These are phyloP conservation scores for Chloropsis hardwickii DNA, from an alignment of 2,113 vertebrate species.

Conservation along the genomic window DNA sequence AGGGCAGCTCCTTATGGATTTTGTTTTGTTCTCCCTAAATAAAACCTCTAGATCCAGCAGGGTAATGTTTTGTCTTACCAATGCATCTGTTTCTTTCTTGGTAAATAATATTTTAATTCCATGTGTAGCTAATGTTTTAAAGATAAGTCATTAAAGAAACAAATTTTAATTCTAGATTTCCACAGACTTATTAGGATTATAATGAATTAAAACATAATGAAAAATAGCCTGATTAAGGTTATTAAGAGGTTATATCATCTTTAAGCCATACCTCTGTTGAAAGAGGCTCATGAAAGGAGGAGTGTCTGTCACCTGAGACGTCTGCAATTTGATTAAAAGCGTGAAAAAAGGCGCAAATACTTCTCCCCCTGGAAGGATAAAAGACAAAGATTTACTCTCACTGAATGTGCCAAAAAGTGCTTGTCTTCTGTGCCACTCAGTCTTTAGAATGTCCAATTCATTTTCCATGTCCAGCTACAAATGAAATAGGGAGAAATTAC, in stretches of 20 bases:
- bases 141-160: slow-evolving; percentile 30
- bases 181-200: slow-evolving; percentile 29
- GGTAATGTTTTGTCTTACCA: neutral
- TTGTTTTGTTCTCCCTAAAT: neutral
- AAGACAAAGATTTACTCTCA: slow-evolving; percentile 1
- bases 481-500: neutral
- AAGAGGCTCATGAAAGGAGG: slow-evolving; percentile 4
- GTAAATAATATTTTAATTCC: slow-evolving; percentile 46
- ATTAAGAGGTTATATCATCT: slow-evolving; percentile 41
- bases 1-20: neutral
- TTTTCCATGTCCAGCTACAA: neutral
- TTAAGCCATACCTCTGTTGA: slow-evolving; percentile 9
- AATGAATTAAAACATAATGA: slow-evolving; percentile 41
- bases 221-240: slow-evolving; percentile 48
- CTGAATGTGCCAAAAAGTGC: neutral
- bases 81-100: neutral
- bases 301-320: neutral
- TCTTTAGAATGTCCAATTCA: neutral
- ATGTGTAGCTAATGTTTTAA: slow-evolving; percentile 23
- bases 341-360: neutral
- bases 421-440: neutral
- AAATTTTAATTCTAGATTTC: slow-evolving; percentile 37
- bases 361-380: slow-evolving; percentile 5
- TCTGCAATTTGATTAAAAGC: slow-evolving; percentile 5
- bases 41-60: neutral